These are phyloP conservation scores for Chaetogeoica ovagalla DNA, from an alignment of 2,888 invertebrate species.

Conservation along the genomic window DNA sequence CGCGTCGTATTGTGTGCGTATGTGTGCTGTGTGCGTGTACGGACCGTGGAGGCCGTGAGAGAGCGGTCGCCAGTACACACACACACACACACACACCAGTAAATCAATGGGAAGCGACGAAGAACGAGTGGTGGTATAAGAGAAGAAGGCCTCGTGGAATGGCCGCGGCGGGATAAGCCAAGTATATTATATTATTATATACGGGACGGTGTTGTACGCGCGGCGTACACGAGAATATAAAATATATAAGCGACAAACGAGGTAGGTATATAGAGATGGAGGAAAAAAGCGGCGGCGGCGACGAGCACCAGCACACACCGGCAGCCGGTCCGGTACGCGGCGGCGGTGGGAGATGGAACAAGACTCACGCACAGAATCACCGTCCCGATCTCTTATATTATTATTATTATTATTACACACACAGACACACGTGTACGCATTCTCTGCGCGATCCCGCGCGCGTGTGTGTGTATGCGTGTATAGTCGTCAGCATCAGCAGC, in stretches of 20 bases:
- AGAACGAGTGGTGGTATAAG: constrained; percentile 6
- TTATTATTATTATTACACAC: constrained; percentile 11
- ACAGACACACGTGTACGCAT: neutral
- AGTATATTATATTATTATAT: neutral
- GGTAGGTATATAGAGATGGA: neutral
- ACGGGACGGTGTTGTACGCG: neutral
- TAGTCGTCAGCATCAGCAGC: neutral
- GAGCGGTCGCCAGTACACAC: neutral
- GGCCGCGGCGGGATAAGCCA: constrained; percentile 14
- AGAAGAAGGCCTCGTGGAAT: constrained; percentile 15
- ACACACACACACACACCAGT: neutral
- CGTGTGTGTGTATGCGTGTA: too few species aligned
- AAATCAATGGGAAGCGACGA: constrained; percentile 44
- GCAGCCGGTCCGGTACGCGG: neutral
- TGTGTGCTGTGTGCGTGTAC: neutral
- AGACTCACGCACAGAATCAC: neutral
- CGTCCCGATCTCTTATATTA: constrained; percentile 50
- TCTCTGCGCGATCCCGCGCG: neutral
- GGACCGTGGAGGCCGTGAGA: constrained; percentile 28
- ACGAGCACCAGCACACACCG: constrained; percentile 5
- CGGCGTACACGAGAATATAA: neutral
- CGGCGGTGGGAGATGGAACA: constrained; percentile 21
- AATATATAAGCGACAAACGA: constrained; percentile 6
- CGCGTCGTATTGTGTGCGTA: neutral
- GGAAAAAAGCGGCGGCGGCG: neutral